Percentiles rank a stretch among this genome's conserved stretches.
These are phyloP conservation scores for Eublepharis macularius DNA, from an alignment of 2,113 vertebrate genomes.

Conservation along the genomic window DNA sequence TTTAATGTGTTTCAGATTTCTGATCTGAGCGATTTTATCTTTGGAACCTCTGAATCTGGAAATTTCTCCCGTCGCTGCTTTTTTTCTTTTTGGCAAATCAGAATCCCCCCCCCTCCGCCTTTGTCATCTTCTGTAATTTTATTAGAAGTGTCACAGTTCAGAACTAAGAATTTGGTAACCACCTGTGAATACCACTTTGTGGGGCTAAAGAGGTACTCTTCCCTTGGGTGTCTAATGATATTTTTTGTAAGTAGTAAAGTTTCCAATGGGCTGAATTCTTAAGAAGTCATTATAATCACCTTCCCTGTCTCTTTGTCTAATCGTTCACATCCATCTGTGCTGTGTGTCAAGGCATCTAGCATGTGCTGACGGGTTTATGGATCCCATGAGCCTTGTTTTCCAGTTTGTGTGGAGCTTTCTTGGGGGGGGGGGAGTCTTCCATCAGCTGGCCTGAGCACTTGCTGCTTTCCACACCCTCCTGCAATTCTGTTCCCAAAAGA, in stretches of 20 bases:
- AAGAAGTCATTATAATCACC: neutral
- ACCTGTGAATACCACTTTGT: neutral
- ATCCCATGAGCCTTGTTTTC: slow-evolving; percentile 16
- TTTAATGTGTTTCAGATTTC: too few species aligned
- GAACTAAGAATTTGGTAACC: neutral
- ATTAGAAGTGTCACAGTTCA: neutral
- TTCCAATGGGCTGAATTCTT: slow-evolving; percentile 5
- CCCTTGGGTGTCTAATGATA: neutral
- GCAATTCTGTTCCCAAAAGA: neutral
- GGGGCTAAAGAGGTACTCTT: neutral
- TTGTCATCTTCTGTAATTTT: neutral
- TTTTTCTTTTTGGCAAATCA: neutral
- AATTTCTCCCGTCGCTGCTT: too few species aligned
- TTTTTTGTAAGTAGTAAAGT: neutral
- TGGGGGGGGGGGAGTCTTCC: neutral
- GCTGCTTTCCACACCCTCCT: neutral
- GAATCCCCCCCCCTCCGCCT: too few species aligned
- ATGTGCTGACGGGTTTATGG: slow-evolving; percentile 28
- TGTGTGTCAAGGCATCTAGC: slow-evolving; percentile 1
- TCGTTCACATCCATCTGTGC: slow-evolving; percentile 9
- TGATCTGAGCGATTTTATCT: too few species aligned
- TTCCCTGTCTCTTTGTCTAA: slow-evolving; percentile 10
- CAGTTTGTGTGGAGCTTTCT: neutral
- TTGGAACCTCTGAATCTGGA: too few species aligned
- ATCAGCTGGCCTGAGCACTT: neutral